Base-by-base conservation (phyloP, 1,140 invertebrate species). In the Drosophila truncata region DNA sequence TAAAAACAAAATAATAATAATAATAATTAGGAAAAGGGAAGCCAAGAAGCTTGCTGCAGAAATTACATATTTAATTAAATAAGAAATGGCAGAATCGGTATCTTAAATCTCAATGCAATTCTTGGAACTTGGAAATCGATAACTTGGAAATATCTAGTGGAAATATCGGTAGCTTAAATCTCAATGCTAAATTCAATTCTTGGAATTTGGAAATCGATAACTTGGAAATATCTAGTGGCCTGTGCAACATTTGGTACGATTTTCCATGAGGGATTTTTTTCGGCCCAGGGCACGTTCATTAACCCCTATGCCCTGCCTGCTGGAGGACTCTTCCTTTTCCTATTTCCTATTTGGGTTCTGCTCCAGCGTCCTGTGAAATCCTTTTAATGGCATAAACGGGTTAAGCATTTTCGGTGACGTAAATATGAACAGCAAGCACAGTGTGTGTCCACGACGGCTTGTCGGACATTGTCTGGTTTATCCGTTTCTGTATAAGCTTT, bases 301-400 rank as follows among this genome's bases (percentile, higher is more conserved):
- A 78, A 78, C 73, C 73, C 33, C 41, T n/a, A 33, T 20, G 46
- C 35, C 35, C 14, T 35, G 8, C 4, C 8, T 16, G 11, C 41
- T 2, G 37, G 39, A 16, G 14, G 29, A 11, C 31, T 6, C 39
- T 71, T 55, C 49, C 67, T 71, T 71, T 72, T 58, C 47, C 65
- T 47, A 59, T 72, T 72, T 60, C 52, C 69, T 35, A 50, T 57
- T 66, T 55, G 50, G 61, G 47, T 37, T 25, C 54, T 31, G 47
- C 58, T 62, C 44, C 75, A 74, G 62, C 58, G 50, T 63, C 25
- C 78, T 80, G 78, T 80, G 50, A 67, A 80, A 80, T 80, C 69
- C 77, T 62, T 80, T 80, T 80, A 74, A 74, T 62, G 77, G 62
- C 78, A 69, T 80, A 80, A 80, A 80, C 77, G 77, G 69, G 76